Evolutionary conservation across 2,888 invertebrate genomes (phyloP), one percentile per base, ranked within the genome.

Genomic region (Megamerina dolium): DNA sequence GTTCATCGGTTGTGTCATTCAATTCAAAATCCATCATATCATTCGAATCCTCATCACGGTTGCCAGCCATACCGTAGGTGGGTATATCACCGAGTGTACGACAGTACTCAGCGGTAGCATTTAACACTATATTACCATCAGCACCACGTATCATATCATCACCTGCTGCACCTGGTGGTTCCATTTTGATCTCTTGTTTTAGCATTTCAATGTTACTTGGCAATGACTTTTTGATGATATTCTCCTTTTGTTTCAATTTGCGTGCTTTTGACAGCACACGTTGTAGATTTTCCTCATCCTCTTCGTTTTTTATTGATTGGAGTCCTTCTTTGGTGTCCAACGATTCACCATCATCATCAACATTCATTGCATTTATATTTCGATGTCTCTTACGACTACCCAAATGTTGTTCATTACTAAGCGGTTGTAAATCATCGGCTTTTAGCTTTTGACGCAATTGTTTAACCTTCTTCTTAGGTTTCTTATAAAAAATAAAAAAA

Each of bases 71-170:
- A 13, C 92, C 94, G 66, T 93, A 93, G 0, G 93, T 93, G 43
- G 95, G 94, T 60, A 94, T 93, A 67, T 95, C 94, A 2, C 95
- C 93, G 6, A 96, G 77, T 34, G 93, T 92, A 58, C 95, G 82
- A 65, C 96, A 96, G 75, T 96, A 96, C 77, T 96, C 96, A 0
- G 95, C 94, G 1, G 94, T 95, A 2, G 92, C 85, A 75, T 96
- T 93, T 42, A 96, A 74, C 44, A 86, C 80, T 61, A 95, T 94
- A 54, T 79, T 77, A 3, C 74, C 74, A 38, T 75, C 62, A 5
- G 52, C 50, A 45, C 52, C 49, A 45, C 49, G 55, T 1, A 52
- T 45, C n/a, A n/a, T n/a, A 2, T 49, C 63, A 36, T 66, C 71
- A 5, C 53, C 53, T 1, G 43, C 51, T 20, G 53, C 59, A 38